A percentile compares a stretch with the other conserved stretches of the same genome.
These are phyloP conservation scores for Nephrotoma flavescens DNA, from an alignment of 2,888 invertebrate genomes.

Conservation along the genomic window DNA sequence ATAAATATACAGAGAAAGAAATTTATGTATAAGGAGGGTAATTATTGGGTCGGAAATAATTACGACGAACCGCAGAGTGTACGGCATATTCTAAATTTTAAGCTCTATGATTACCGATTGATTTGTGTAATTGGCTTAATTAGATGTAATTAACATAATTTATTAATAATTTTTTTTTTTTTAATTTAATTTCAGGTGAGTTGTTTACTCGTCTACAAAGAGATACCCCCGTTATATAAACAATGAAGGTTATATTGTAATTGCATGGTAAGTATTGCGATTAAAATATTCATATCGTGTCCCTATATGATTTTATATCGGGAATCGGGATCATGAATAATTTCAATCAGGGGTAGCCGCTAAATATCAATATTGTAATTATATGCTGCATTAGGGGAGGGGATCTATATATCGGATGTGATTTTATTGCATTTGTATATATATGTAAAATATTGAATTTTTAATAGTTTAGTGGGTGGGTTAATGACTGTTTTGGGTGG, in stretches of 20 bases:
- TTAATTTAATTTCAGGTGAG: background rate
- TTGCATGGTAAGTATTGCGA: background rate
- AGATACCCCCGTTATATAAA: background rate
- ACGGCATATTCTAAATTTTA: background rate
- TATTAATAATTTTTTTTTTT: background rate
- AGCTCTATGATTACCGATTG: background rate
- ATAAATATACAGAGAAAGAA: background rate
- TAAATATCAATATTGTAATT: background rate
- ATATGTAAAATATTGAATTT: background rate
- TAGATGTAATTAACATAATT: background rate
- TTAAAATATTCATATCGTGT: background rate
- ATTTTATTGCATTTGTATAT: background rate
- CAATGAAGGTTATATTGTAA: background rate
- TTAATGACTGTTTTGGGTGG: background rate
- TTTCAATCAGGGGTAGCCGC: background rate
- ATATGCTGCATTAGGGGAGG: background rate
- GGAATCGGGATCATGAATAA: background rate
- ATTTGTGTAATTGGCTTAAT: background rate
- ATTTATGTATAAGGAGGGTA: background rate
- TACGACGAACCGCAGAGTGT: background rate
- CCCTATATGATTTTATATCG: background rate
- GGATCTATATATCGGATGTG: background rate
- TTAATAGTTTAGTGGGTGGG: background rate
- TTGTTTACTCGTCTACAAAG: background rate
- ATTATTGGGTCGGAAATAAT: background rate